phyloP scores from a whole-genome alignment of 2,113 vertebrate genomes.

The Phocoena phocoena region DNA sequence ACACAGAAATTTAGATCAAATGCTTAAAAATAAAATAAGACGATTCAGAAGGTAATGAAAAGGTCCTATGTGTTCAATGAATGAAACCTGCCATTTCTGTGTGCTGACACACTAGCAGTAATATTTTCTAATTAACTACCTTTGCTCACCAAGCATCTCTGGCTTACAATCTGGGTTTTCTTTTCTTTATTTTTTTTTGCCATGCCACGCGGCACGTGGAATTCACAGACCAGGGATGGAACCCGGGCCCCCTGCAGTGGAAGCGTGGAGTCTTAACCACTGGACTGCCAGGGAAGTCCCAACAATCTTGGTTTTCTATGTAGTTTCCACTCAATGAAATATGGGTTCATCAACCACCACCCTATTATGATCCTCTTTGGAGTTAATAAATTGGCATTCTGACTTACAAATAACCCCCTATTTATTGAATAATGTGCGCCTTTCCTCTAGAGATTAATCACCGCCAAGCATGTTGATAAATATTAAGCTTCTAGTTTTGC shows the following conservation, averaged over 20 bases:
- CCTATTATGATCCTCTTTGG: slow-evolving; percentile 35
- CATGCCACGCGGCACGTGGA: neutral
- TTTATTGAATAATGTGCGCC: neutral
- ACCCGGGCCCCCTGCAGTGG: neutral
- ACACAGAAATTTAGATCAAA: neutral
- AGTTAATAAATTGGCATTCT: slow-evolving; percentile 47
- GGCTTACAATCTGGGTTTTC: slow-evolving; percentile 30
- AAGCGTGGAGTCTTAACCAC: neutral
- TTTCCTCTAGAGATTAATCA: slow-evolving; percentile 8
- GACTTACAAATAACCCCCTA: slow-evolving; percentile 10
- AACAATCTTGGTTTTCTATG: slow-evolving; percentile 18
- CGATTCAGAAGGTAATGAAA: neutral
- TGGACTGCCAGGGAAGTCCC: neutral
- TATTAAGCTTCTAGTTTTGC: neutral
- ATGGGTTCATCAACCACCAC: neutral
- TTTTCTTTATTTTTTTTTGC: neutral
- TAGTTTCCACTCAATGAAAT: slow-evolving; percentile 27
- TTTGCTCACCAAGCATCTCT: neutral
- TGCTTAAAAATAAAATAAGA: slow-evolving; percentile 26
- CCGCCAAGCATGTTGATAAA: neutral
- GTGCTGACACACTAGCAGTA: neutral
- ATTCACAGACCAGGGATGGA: neutral
- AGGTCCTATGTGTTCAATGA: neutral
- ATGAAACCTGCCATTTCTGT: neutral
- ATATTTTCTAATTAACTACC: neutral